Evolutionary conservation across 2,888 invertebrate genomes (phyloP), one percentile per base, ranked within the genome.

Genomic region (Mesochorus sp.): DNA sequence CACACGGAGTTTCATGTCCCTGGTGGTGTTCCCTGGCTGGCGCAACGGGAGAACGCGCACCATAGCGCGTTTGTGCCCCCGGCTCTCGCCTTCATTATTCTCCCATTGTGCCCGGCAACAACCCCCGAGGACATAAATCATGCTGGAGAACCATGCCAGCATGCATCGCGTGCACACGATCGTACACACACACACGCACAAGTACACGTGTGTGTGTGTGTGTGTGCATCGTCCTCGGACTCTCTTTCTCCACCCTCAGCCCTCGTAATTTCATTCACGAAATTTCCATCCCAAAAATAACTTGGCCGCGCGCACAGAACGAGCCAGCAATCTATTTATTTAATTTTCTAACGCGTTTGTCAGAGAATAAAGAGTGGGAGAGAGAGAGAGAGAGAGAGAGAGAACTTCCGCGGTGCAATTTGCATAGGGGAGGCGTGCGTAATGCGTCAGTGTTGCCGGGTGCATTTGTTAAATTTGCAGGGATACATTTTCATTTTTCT

Each of bases 1-100:
- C 24, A 67, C 24, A 53, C 24, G 71, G 76, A 80, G 76, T 81
- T 73, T 57, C 55, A 68, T 73, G 77, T 68, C 68, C 73, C 68
- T 42, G 49, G 67, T 64, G 76, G 74, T 75, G 59, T 34, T 67
- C 61, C 47, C 51, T 66, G 47, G 73, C 8, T 70, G 57, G 47
- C 76, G 70, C 64, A 66, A 76, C 71, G 71, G 75, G 66, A 66
- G 59, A 71, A 71, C 59, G 71, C 59, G 47, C 59, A 53, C 59
- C 62, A 34, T 55, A 44, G 71, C 71, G 47, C 72, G 34, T 8
- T 5, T 12, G n/a, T 42, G 14, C 37, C 59, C 83, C 81, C 82
- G 82, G 83, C 80, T 84, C 82, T 84, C 85, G 85, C 90, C 89
- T 89, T 90, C 90, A 88, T 90, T 90, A 89, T 89, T 89, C 88